Evolutionary conservation across 2,888 invertebrate genomes (phyloP), one percentile per base, ranked within the genome.

Genomic region (Aromia moschata): DNA sequence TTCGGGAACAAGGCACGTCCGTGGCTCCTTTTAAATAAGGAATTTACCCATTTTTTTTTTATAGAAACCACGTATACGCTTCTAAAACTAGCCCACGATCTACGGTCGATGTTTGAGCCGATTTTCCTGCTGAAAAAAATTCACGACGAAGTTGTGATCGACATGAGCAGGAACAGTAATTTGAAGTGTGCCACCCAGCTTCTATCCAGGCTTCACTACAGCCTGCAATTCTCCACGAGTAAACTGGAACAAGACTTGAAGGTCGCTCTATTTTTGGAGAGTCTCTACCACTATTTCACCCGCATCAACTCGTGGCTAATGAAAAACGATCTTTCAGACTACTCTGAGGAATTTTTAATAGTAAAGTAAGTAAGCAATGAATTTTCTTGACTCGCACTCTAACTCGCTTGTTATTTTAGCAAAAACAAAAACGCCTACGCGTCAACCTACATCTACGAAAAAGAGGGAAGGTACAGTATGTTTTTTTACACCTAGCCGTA

Each of bases 301-400:
- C 56, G 78, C 1, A 71, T 79, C 16, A 72, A 80, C 56, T 68
- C 67, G 1, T 81, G 80, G 81, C 66, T 80, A 53, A 71, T 71
- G 17, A 75, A 75, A 37, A 74, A 76, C 53, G 78, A 80, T 65
- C 65, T 79, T 1, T 64, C 62, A 3, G 79, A 80, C 69, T 62
- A 67, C 55, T 68, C 70, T 1, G 62, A 62, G 0, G 80, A 80
- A 65, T 80, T 80, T 71, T 66, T 79, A n/a, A 73, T 80, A 43
- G 40, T 25, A 1, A 62, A 60, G 66, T 66, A 47, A 41, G 60
- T 45, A 14, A 12, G 11, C 37, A 20, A 4, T 1, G 10, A 18
- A 14, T 25, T 4, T 33, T 33, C 3, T 11, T 18, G n/a, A 49
- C 14, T 3, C 10, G 9, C 36, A 12, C 18, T 15, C 3, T 4